Evolutionary conservation across 2,113 vertebrate species (phyloP), one percentile per base, ranked within the genome.

Genomic region (Macquaria ambigua): DNA sequence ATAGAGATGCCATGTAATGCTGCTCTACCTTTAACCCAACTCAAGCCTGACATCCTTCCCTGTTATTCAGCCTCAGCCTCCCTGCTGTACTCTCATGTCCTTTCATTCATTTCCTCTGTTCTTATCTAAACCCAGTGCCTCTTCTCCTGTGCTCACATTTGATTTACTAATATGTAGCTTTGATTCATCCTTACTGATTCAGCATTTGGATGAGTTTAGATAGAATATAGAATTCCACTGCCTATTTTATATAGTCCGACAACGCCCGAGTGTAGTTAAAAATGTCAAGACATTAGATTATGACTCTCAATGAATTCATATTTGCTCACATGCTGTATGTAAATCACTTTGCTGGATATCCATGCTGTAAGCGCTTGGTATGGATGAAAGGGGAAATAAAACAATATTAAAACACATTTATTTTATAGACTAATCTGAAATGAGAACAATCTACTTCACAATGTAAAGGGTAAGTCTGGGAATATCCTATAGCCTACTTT

Each of bases 1-100:
- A 70, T 75, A 58, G 88, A 94, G 78, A 79, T 67, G 15, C 79
- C 84, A 77, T 87, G 90, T 93, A 91, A 93, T 55, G 76, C 86
- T 80, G 70, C 80, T 52, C 10, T 31, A 14, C 20, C 31, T 64
- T 25, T 43, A n/a, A 59, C 37, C 3, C 11, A 21, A 7, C 37
- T 62, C 52, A 14, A n/a, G 7, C 39, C 50, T 70, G 46, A 11
- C 18, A 23, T 31, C n/a, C 8, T 39, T 4, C 10, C 1, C 16
- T 25, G 20, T 43, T 76, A 50, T 48, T 15, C 58, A 52, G 1
- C 67, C 31, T 34, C 39, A 50, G 43, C 46, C 23, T 67, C 73
- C 41, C n/a, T 74, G 34, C 39, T 72, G 15, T n/a, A 18, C 41
- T 23, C 39, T 25, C 14, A 53, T 53, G 34, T 12, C 28, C 52